Percentiles rank a stretch among this genome's conserved stretches.
Evolutionary conservation across 2,797 vertebrate species (phyloP).

Genomic region (Carduelis carduelis): DNA sequence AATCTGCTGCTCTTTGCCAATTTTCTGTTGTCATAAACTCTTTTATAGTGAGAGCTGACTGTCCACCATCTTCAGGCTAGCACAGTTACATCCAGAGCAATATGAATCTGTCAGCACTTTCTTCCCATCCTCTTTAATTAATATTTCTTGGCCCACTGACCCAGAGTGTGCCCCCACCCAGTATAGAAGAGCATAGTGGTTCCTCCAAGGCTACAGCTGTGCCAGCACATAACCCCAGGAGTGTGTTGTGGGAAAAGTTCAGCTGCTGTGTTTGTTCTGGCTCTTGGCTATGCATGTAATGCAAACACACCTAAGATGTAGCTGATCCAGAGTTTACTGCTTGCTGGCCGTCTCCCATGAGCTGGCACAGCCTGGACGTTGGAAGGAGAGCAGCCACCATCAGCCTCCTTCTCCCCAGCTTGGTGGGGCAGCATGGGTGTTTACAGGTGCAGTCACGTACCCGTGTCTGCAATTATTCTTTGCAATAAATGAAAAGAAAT

Average conservation of each 20-base stretch:
- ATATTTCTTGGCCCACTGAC: background rate
- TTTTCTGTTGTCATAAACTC: background rate
- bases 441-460: background rate
- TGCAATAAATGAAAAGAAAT: background rate
- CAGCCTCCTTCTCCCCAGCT: background rate
- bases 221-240: background rate
- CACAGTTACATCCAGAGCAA: background rate
- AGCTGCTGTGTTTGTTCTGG: background rate
- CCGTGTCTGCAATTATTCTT: background rate
- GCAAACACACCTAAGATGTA: slow-evolving; percentile 4
- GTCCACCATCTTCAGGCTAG: background rate
- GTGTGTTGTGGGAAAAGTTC: background rate
- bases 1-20: background rate
- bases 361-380: background rate
- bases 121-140: background rate
- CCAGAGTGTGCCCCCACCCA: background rate
- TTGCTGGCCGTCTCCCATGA: background rate
- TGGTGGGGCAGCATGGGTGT: background rate
- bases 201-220: background rate
- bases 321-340: background rate
- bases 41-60: background rate
- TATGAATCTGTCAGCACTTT: background rate
- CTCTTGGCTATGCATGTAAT: background rate
- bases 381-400: background rate
- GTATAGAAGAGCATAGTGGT: background rate